phyloP scores from a whole-genome alignment of 2,797 vertebrate genomes.

The Rousettus madagascariensis region DNA sequence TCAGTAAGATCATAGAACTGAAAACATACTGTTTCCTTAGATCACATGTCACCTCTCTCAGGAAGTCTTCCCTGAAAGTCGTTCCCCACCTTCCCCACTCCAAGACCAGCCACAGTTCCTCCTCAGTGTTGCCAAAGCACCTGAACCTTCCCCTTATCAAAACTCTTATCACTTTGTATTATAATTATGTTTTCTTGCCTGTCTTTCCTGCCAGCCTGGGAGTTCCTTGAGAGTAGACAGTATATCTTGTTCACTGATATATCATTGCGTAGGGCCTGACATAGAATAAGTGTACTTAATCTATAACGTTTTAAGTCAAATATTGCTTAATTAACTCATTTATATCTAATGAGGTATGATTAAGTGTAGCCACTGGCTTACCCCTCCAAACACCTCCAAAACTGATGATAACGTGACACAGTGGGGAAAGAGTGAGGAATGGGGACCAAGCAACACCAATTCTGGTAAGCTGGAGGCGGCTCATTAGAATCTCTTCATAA shows the following conservation, averaged over 20 bases:
- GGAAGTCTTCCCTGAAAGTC: not conserved
- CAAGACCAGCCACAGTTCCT: not conserved
- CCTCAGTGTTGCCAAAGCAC: not conserved
- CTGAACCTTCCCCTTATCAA: not conserved
- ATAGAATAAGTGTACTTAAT: conserved; percentile 30
- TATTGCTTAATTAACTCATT: conserved; percentile 51
- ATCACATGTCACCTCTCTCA: not conserved
- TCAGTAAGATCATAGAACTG: not conserved
- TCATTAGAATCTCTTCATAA: not conserved
- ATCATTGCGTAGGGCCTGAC: not conserved
- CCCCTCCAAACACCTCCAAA: not conserved
- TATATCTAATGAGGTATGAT: conserved; percentile 17
- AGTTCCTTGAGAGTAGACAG: not conserved
- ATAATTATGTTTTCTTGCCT: not conserved
- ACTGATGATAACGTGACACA: not conserved
- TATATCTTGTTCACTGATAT: not conserved
- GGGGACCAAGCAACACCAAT: not conserved
- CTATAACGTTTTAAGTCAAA: conserved; percentile 51
- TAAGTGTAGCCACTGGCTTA: not conserved
- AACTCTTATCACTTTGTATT: not conserved
- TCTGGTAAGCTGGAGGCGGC: not conserved
- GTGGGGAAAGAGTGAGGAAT: not conserved
- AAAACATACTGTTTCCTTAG: not conserved
- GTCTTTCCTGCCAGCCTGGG: not conserved
- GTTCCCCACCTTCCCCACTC: not conserved